Evolutionary conservation across 2,888 invertebrate species (phyloP).

Genomic region (Chamaedrilus cognettii): DNA sequence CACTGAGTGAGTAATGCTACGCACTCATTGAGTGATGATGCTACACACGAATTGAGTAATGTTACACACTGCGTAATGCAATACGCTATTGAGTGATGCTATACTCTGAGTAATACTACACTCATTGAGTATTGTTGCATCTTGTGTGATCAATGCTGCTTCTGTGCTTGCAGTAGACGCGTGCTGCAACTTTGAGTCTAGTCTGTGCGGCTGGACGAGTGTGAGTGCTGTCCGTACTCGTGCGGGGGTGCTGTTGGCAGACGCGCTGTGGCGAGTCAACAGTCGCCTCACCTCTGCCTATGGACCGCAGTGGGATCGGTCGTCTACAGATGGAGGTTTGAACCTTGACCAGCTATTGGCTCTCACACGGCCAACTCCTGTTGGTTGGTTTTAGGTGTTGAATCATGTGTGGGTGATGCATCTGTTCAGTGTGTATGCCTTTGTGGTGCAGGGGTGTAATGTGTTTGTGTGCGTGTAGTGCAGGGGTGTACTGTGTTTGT

Average conservation of each 20-base stretch:
- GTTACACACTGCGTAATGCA: no score
- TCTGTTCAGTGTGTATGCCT: neutral
- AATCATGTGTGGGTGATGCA: neutral
- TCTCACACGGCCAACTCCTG: neutral
- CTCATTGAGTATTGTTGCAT: no score
- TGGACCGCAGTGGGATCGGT: constrained; percentile 34
- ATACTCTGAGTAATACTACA: no score
- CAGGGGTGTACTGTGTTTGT: no score
- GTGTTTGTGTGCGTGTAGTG: no score
- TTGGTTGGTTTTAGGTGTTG: neutral
- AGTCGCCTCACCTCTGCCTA: constrained; percentile 20
- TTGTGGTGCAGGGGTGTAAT: constrained; percentile 3
- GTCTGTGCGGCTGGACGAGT: constrained; percentile 33
- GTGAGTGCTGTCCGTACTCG: constrained; percentile 14
- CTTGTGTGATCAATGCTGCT: no score
- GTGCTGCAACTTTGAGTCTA: constrained; percentile 40
- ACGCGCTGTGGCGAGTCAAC: constrained; percentile 28
- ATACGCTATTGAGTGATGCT: no score
- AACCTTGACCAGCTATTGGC: neutral
- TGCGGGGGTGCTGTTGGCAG: constrained; percentile 25
- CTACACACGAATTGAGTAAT: no score
- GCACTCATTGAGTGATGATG: no score
- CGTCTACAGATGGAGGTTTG: constrained; percentile 36
- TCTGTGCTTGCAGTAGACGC: constrained; percentile 37
- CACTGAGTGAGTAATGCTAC: no score